Evolutionary conservation across 2,113 vertebrate genomes (phyloP).

Genomic region (Seriola aureovittata): DNA sequence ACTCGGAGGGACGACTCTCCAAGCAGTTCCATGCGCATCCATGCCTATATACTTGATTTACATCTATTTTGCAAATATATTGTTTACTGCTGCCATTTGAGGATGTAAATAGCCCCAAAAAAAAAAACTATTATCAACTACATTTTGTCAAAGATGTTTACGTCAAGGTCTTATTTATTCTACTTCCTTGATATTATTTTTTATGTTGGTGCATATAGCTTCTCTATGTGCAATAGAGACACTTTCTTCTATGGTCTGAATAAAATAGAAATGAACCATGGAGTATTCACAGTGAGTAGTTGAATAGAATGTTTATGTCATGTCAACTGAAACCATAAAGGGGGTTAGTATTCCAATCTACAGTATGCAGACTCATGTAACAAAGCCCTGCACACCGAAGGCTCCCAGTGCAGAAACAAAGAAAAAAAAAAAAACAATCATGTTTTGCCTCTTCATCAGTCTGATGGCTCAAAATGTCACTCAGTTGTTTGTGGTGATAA

Average conservation of each 20-base stretch:
- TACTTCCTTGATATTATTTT: neutral
- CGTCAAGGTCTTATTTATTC: neutral
- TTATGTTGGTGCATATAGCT: neutral
- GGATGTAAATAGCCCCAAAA: neutral
- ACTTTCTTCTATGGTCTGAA: neutral
- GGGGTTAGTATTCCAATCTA: constrained; percentile 1
- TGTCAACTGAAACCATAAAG: neutral
- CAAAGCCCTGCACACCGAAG: neutral
- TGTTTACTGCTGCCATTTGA: neutral
- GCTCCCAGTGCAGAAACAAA: constrained; percentile 25
- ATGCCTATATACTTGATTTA: neutral
- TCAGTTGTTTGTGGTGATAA: constrained; percentile 19
- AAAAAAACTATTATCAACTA: no score
- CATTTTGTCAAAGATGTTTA: neutral
- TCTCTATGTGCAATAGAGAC: neutral
- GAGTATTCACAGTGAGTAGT: neutral
- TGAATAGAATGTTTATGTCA: neutral
- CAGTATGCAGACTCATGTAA: neutral
- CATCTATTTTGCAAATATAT: neutral
- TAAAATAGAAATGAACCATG: neutral
- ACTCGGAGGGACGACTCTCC: neutral
- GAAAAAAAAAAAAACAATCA: constrained; percentile 5
- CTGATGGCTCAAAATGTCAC: constrained; percentile 45
- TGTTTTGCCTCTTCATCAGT: constrained; percentile 40
- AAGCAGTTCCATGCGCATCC: neutral